phyloP scores from a whole-genome alignment of 2,113 vertebrate species.

The Puffinus mauretanicus region DNA sequence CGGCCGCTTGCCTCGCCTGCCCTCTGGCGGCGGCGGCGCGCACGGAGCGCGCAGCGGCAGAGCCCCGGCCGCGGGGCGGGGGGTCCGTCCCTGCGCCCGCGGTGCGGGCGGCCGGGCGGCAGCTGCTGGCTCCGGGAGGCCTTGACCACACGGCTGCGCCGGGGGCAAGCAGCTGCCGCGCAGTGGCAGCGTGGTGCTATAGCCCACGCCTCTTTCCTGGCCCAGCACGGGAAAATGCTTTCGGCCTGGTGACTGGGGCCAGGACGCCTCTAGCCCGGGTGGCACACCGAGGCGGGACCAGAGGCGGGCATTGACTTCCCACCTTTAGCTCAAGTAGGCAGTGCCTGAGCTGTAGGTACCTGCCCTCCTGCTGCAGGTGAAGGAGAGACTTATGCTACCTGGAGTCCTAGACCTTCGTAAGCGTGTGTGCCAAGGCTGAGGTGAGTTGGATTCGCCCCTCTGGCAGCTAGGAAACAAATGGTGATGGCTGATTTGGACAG shows the following conservation, averaged over 20 bases:
- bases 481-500: background rate
- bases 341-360: background rate
- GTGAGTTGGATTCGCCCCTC: background rate
- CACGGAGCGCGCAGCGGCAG: background rate
- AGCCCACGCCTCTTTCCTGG: background rate
- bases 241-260: background rate
- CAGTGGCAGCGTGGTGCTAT: background rate
- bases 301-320: background rate
- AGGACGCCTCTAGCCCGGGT: accelerated
- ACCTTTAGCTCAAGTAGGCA: accelerated
- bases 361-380: background rate
- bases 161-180: background rate
- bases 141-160: background rate
- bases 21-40: background rate
- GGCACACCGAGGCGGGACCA: background rate
- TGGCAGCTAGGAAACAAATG: background rate
- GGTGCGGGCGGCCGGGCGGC: background rate
- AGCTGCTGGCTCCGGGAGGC: background rate
- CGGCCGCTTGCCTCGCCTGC: background rate
- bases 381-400: no score
- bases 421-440: background rate
- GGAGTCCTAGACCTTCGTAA: background rate
- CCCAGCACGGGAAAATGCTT: background rate
- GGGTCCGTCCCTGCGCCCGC: no score
- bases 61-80: background rate